Evolutionary conservation across 2,113 vertebrate species (phyloP), one percentile per base, ranked within the genome.

Genomic region (Passer montanus): DNA sequence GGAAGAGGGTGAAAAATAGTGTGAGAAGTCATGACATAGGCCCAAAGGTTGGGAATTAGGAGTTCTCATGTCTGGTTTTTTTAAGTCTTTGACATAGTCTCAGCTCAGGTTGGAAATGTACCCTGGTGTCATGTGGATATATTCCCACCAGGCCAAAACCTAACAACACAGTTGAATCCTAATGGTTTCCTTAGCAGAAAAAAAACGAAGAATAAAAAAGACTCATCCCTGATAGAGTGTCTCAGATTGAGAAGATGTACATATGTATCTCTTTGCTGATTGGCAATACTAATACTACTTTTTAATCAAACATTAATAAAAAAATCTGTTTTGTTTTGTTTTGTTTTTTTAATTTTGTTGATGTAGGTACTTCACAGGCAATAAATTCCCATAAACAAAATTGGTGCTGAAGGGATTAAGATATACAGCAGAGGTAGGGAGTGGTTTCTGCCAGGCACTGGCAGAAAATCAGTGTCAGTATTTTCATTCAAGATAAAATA

Each of bases 401-500:
- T 56, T 14, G 49, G 28, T 84, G 66, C 46, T 79, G 93, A 94
- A 91, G 89, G 66, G 37, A 84, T 89, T 76, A 89, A 66, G 62
- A 75, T 56, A 62, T 37, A 64, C 23, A 91, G 56, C 37, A 91
- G 84, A 93, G 66, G 31, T 24, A 69, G 43, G 31, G 35, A 92
- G 43, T 72, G 33, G 52, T 93, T 70, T 84, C 77, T 95, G 91
- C 87, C 49, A 33, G 27, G 41, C 49, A 37, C 28, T 37, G 35
- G 35, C 35, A 37, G 35, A 37, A 37, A 78, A 62, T 79, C 91
- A 89, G 33, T 78, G 49, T 74, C 55, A 80, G 21, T 68, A 53
- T 95, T 94, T 95, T 94, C 73, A 94, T 70, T 73, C 69, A 89
- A 76, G 62, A 87, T 73, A 84, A 93, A 93, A 91, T 75, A 72